phyloP scores from a whole-genome alignment of 2,797 vertebrate genomes.

The Myotis findleyi region DNA sequence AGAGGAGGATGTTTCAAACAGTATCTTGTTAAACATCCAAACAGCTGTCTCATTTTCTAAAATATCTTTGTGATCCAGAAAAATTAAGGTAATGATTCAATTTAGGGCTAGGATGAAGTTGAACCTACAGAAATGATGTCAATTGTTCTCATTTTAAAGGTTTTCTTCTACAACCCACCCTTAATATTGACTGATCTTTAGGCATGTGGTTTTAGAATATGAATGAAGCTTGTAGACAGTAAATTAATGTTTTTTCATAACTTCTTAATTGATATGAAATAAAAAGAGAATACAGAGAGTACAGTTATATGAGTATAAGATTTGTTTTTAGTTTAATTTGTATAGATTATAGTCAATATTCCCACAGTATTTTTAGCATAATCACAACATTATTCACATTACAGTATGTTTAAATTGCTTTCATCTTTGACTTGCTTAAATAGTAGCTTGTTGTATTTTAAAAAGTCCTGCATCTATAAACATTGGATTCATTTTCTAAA shows the following conservation, averaged over 20 bases:
- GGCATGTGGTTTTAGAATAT: background rate
- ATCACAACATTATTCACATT: background rate
- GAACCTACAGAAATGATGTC: background rate
- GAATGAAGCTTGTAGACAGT: background rate
- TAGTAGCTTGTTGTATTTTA: background rate
- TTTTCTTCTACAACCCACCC: background rate
- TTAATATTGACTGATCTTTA: background rate
- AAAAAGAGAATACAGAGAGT: background rate
- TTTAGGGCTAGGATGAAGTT: background rate
- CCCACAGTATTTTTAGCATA: background rate
- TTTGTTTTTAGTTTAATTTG: background rate
- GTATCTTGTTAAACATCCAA: background rate
- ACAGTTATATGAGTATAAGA: background rate
- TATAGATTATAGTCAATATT: background rate
- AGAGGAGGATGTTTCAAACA: background rate
- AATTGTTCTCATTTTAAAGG: background rate
- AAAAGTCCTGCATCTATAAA: background rate
- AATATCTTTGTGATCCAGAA: constrained; percentile 28
- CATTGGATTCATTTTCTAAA: background rate
- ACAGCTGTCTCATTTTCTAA: constrained; percentile 15
- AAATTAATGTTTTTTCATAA: background rate
- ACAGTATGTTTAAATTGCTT: background rate
- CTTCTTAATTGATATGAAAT: constrained; percentile 17
- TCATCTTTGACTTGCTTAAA: background rate
- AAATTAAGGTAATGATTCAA: background rate